A percentile compares a stretch with the other conserved stretches of the same genome.
These are phyloP conservation scores for Eugnorisma glareosa DNA, from an alignment of 2,888 invertebrate species.

Conservation along the genomic window DNA sequence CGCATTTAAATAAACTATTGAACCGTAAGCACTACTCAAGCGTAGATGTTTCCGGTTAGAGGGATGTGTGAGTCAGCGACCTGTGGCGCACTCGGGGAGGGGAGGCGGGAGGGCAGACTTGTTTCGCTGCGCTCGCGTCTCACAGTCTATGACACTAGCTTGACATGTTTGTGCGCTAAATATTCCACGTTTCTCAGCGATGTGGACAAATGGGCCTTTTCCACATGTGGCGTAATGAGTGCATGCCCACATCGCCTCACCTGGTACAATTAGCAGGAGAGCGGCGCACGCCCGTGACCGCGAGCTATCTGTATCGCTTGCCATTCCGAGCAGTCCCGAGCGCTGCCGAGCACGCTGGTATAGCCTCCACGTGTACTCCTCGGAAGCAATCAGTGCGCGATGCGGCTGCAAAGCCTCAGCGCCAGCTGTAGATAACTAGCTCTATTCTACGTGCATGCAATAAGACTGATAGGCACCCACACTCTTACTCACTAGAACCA, in stretches of 20 bases:
- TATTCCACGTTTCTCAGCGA: background rate
- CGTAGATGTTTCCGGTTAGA: conserved; percentile 37
- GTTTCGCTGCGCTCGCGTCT: background rate
- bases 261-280: conserved; percentile 14
- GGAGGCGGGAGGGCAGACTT: background rate
- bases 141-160: background rate
- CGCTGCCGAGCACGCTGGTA: background rate
- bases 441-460: too few species aligned
- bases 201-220: background rate
- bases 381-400: background rate
- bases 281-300: conserved; percentile 11
- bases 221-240: background rate
- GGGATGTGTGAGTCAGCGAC: conserved; percentile 16
- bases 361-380: background rate
- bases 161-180: background rate
- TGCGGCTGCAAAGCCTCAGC: background rate
- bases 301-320: conserved; percentile 21
- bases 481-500: too few species aligned
- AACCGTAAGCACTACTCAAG: conserved; percentile 20
- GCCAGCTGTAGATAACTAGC: too few species aligned
- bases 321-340: background rate
- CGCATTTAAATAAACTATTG: conserved; percentile 33
- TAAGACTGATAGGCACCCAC: too few species aligned
- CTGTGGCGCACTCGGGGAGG: too few species aligned
- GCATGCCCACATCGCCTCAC: background rate